Conservation (phyloP, 2,888 invertebrate species). For the Hirtodrosophila cameraria region DNA sequence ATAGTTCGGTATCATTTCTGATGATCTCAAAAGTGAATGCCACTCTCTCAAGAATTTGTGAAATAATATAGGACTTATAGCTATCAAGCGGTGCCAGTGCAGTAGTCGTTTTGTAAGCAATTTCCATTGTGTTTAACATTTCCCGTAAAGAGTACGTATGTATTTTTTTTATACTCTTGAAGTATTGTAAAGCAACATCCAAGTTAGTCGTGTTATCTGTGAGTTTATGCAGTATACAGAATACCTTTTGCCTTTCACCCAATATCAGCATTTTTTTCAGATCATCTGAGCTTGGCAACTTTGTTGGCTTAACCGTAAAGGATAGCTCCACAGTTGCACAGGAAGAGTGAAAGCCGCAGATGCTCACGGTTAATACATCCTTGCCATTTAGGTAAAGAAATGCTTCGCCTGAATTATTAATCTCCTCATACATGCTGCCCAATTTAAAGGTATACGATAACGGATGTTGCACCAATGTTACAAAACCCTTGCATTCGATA, state of each 20-base stretch:
- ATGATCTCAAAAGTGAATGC: background rate
- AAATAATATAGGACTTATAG: slow-evolving; percentile 2
- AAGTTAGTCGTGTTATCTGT: background rate
- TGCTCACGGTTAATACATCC: slow-evolving; percentile 2
- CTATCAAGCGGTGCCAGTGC: background rate
- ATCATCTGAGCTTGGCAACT: background rate
- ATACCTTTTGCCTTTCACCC: slow-evolving; percentile 18
- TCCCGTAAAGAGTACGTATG: background rate
- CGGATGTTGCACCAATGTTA: background rate
- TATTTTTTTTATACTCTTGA: background rate
- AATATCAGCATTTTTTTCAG: background rate
- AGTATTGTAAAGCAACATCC: background rate
- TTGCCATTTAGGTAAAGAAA: slow-evolving; percentile 2
- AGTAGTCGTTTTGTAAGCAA: background rate
- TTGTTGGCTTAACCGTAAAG: background rate
- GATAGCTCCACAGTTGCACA: background rate
- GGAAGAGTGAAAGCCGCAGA: slow-evolving; percentile 3
- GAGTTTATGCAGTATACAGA: slow-evolving; percentile 18
- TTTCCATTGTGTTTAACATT: slow-evolving; percentile 27
- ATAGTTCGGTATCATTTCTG: slow-evolving; percentile 22
- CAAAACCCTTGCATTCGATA: slow-evolving; percentile 2
- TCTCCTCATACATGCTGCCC: slow-evolving; percentile 10
- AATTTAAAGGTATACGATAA: slow-evolving; percentile 13
- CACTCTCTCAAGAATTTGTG: slow-evolving; percentile 4
- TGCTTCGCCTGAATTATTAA: background rate